Evolutionary conservation across 2,888 invertebrate genomes (phyloP), one percentile per base, ranked within the genome.

Genomic region (Troglohyphantes excavatus): DNA sequence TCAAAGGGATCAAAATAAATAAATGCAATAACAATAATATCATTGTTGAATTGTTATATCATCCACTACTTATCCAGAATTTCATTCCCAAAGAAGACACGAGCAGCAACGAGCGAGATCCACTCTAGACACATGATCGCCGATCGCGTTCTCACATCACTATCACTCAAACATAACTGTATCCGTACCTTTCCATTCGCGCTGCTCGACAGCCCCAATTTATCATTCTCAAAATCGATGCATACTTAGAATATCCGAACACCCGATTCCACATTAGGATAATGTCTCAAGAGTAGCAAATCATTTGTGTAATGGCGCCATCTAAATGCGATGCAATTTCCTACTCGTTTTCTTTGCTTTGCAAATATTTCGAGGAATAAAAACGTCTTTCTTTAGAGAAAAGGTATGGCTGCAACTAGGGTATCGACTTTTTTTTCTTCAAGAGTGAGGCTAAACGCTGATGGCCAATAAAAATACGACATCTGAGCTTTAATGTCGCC

Each of bases 261-360:
- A 78, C 39, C 65, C n/a, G 21, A 29, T n/a, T 23, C n/a, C 78
- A 78, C 65, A 63, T 63, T 39, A 46, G 46, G 39, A 23, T 21
- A 21, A 26, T 27, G 13, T 29, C 61, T 2, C 59, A 26, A 61
- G 59, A 61, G 65, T 78, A 63, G 39, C 63, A 63, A 63, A 43
- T 78, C 78, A 65, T 78, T 78, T 65, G 78, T 43, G 21, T 78
- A 78, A 78, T 78, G 78, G 33, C 65, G 65, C 65, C 26, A 65
- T 78, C 65, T 78, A 65, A 78, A 78, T 78, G 78, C 39, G 39
- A 63, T 5, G 75, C 19, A 29, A 75, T 61, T 61, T 17, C n/a
- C n/a, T 13, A 23, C 27, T 59, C 43, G 27, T 76, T 59, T 76
- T 39, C 23, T 23, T 82, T 13, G 23, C 19, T 53, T 53, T 63